Evolutionary conservation across 2,797 vertebrate species (phyloP).

Genomic region (Nannoperca obscura): DNA sequence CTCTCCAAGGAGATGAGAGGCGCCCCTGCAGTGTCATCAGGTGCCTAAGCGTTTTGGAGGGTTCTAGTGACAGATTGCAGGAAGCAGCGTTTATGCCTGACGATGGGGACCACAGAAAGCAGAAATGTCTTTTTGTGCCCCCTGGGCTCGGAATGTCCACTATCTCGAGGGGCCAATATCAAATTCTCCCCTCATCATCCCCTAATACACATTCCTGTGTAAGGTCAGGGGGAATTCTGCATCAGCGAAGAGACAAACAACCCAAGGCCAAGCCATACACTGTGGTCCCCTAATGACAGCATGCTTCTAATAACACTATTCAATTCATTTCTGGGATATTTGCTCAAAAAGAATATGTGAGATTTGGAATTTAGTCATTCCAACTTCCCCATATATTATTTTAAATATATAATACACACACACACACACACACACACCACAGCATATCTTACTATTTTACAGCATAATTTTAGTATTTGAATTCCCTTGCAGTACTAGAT

Average conservation of each 20-base stretch:
- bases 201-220: conserved; percentile 85
- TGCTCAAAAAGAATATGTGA: not conserved
- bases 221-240: conserved; percentile 84
- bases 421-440: no score
- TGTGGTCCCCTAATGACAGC: conserved; percentile 30
- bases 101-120: conserved; percentile 84
- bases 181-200: conserved; percentile 87
- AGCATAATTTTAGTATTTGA: not conserved
- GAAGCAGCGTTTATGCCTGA: conserved; percentile 86
- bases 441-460: no score
- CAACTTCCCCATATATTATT: not conserved
- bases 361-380: not conserved
- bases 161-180: conserved; percentile 89
- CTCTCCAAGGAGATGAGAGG: conserved; percentile 79
- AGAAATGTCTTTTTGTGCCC: conserved; percentile 89
- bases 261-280: conserved; percentile 35
- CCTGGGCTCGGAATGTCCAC: conserved; percentile 86
- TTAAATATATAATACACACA: no score
- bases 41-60: conserved; percentile 85
- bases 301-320: not conserved
- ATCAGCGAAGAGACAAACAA: conserved; percentile 73
- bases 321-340: not conserved
- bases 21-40: conserved; percentile 84
- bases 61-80: conserved; percentile 90
- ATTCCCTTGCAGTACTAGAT: not conserved